phyloP scores from a whole-genome alignment of 2,113 vertebrate genomes.

The Nettapus auritus region DNA sequence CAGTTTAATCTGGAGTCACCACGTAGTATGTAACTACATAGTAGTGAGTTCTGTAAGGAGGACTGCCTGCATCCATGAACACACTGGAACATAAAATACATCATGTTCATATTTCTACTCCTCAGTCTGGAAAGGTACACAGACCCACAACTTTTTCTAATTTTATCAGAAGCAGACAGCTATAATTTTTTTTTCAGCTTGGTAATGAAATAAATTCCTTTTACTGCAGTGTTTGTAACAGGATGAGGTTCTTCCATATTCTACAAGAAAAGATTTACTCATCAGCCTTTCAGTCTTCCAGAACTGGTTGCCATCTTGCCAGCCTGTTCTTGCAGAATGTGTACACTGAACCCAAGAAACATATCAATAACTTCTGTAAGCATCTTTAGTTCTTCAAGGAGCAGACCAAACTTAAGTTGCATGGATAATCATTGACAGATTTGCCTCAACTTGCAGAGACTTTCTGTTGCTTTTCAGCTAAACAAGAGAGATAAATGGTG shows the following conservation, averaged over 20 bases:
- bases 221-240: background rate
- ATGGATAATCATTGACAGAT: background rate
- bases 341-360: rapidly evolving
- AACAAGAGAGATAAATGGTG: background rate
- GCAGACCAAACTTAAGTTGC: background rate
- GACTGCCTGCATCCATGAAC: background rate
- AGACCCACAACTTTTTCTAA: background rate
- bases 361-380: background rate
- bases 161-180: background rate
- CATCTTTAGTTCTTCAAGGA: background rate
- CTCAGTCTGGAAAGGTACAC: background rate
- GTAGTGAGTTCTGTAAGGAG: background rate
- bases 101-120: background rate
- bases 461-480: background rate
- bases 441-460: background rate
- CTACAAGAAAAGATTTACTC: background rate
- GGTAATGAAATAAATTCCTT: background rate
- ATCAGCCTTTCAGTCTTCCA: background rate
- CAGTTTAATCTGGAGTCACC: background rate
- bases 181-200: background rate
- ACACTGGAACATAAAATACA: background rate
- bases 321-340: background rate
- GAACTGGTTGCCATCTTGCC: background rate
- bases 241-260: background rate
- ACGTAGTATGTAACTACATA: background rate